Base-by-base conservation (phyloP, 2,888 invertebrate genomes). In the Muschampia plurimacula region DNA sequence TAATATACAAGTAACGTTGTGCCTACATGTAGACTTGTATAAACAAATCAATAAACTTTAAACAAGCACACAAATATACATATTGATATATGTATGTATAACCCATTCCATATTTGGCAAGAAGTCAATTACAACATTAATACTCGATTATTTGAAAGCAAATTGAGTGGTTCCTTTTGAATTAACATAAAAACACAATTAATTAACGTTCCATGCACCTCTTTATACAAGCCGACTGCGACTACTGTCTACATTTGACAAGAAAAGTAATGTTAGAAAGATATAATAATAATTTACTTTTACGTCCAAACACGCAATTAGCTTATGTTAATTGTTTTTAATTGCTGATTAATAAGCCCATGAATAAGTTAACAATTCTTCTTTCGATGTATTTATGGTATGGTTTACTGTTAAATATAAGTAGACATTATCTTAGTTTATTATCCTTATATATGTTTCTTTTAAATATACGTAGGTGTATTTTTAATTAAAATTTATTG, bases 331-430 rank as follows among this genome's bases (percentile, higher is more conserved):
- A 67, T 72, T 72, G 55, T 44, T 32, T 72, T 72, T 72, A 72
- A 72, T 72, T 72, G 72, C 72, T 62, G 72, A 72, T 72, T 72
- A 72, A 72, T 72, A 67, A 72, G 55, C 62, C 32, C 10, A 55
- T 72, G 67, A 72, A 72, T 67, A 63, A 63, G 55, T 62, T 62
- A n/a, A 49, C 67, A 57, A 63, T 52, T 62, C 67, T 63, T 67
- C 49, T 49, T 52, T 28, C 7, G 67, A 44, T 62, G 52, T 72
- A 66, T 72, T 72, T 72, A 72, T 52, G 52, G 60, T 72, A 60
- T 44, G 13, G 32, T 55, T n/a, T 8, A n/a, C 32, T 71, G 49
- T 49, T 67, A 49, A 55, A 60, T 63, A 22, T 60, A 52, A 69
- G 32, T 57, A 46, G 15, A 57, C 46, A 67, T 41, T 67, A 59